Percentiles rank a stretch among this genome's conserved stretches.
phyloP scores from a whole-genome alignment of 2,113 vertebrate genomes.

The Acinonyx jubatus region DNA sequence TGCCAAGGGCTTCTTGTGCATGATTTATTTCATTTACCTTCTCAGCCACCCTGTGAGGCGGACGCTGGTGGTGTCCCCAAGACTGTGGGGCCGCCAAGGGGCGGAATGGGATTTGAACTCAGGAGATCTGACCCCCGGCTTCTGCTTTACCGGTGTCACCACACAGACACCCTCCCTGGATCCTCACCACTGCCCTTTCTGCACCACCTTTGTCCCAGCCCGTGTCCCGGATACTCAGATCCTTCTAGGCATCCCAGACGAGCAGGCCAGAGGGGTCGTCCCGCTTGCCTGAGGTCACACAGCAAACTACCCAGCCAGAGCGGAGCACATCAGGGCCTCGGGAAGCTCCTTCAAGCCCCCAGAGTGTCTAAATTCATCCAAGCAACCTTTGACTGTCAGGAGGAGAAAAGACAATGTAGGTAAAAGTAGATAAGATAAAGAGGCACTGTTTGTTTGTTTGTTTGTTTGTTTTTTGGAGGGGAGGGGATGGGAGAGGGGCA shows the following conservation, averaged over 20 bases:
- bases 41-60: background rate
- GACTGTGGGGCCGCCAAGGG: background rate
- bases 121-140: background rate
- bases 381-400: background rate
- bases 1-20: background rate
- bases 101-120: background rate
- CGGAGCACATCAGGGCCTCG: background rate
- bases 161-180: background rate
- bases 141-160: background rate
- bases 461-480: too few relatives aligned
- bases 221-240: background rate
- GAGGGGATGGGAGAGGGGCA: too few relatives aligned
- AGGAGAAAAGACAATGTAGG: accelerated
- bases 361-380: background rate
- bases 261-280: background rate
- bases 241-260: background rate
- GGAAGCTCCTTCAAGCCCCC: background rate
- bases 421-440: too few relatives aligned
- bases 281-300: background rate
- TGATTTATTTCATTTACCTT: background rate
- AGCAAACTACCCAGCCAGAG: background rate
- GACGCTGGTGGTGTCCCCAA: background rate
- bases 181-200: background rate
- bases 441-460: too few relatives aligned
- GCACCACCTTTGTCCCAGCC: background rate